Conservation (phyloP, 2,113 vertebrate genomes). For the Petrocephalus microphthalmus region DNA sequence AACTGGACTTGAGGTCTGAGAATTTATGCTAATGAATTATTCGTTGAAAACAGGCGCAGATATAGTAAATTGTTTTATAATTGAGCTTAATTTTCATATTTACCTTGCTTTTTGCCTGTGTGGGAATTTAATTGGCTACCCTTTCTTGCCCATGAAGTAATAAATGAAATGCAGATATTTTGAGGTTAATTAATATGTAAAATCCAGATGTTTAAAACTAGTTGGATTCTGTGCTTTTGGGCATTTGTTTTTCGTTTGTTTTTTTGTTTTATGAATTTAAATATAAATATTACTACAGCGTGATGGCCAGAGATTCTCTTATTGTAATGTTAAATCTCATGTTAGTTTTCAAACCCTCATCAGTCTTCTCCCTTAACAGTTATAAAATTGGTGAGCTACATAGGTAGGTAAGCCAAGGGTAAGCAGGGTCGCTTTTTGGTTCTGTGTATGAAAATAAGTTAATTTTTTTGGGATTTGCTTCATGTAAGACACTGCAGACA, state of each 20-base stretch:
- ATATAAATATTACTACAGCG: conserved; percentile 5
- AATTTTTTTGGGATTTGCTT: background rate
- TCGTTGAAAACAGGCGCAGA: background rate
- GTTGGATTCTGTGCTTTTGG: background rate
- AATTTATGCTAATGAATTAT: background rate
- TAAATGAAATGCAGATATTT: conserved; percentile 14
- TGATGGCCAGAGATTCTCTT: conserved; percentile 10
- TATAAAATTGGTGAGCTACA: background rate
- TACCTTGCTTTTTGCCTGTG: background rate
- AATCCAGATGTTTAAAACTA: background rate
- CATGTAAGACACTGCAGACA: background rate
- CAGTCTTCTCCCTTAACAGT: background rate
- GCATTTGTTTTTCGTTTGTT: no score
- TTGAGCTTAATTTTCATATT: background rate
- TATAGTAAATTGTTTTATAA: background rate
- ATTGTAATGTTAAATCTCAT: background rate
- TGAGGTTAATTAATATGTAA: conserved; percentile 12
- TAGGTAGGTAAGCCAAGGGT: background rate
- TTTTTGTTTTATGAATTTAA: background rate
- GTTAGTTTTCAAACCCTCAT: background rate
- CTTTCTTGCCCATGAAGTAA: background rate
- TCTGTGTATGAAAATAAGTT: background rate
- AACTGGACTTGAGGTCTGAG: background rate
- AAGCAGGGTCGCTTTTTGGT: background rate
- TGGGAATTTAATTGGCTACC: background rate